Base-by-base conservation (phyloP, 2,797 vertebrate species). In the Heteromormyrus szaboi region DNA sequence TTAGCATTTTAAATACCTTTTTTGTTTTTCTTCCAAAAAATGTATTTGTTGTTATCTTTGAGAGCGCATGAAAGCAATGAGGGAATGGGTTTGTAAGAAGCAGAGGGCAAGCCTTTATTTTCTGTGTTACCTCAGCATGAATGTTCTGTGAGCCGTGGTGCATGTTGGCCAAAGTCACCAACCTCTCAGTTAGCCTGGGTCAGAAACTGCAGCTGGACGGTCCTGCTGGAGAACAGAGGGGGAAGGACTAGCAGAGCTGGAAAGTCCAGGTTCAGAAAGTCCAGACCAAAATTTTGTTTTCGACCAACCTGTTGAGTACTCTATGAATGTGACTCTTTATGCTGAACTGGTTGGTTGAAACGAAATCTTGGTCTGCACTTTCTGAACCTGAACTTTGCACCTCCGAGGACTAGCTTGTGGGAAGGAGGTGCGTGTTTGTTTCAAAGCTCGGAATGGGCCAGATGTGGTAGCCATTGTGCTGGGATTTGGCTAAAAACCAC, bases 401-500 rank as follows among this genome's bases (percentile, higher is more conserved):
- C 65, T 72, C 29, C 17, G 12, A 72, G 68, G 68, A 72, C 68
- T 72, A 72, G 29, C 68, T 17, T 72, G 33, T 72, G 33, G 33
- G 29, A 72, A 37, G 68, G 33, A 37, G 46, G 81, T 51, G 81
- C 2, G 12, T 51, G 41, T 4, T 85, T 51, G 19, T 25, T 51
- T 37, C 22, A 17, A 46, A 53, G 46, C 62, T 19, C 3, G 2
- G 65, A 53, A 25, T 7, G 65, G 65, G 46, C 68, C 25, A 37
- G 37, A 59, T 2, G 29, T 37, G 53, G 8, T 19, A 14, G 37
- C 29, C 14, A 25, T 2, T 17, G 37, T 29, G 37, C 51, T 5
- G n/a, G 56, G 76, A 83, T 81, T 7, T 41, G 17, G 11, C 50
- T n/a, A 50, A 88, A 91, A 94, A 94, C 91, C 93, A 95, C 95